phyloP scores from a whole-genome alignment of 2,888 invertebrate species.

The Catocala nupta region DNA sequence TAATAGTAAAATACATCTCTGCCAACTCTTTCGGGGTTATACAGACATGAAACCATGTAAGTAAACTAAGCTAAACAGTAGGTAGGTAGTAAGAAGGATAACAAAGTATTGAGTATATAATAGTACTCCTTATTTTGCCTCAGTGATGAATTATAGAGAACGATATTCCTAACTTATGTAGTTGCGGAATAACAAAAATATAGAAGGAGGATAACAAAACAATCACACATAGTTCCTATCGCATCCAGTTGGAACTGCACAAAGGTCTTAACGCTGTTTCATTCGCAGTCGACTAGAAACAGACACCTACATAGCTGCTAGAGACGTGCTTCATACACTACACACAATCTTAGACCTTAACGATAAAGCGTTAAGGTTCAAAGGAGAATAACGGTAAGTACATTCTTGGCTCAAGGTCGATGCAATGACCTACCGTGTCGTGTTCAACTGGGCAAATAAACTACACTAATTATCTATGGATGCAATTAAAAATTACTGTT shows the following conservation, averaged over 20 bases:
- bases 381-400: constrained; percentile 51
- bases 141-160: no score
- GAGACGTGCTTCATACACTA: constrained; percentile 23
- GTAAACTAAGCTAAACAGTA: no score
- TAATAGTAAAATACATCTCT: no score
- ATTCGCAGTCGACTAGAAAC: constrained; percentile 33
- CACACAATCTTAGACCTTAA: constrained; percentile 52
- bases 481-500: constrained; percentile 55
- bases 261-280: constrained; percentile 26
- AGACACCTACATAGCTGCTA: constrained; percentile 44
- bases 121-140: no score
- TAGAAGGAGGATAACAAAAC: neutral
- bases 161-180: no score
- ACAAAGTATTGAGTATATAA: no score
- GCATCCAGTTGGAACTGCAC: constrained; percentile 14
- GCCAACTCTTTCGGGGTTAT: no score
- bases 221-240: constrained; percentile 17
- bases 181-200: neutral
- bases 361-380: constrained; percentile 46
- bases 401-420: constrained; percentile 78
- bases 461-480: constrained; percentile 54
- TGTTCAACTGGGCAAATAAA: constrained; percentile 59
- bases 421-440: constrained; percentile 65
- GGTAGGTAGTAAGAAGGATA: no score
- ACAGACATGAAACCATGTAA: no score